Percentiles rank a stretch among this genome's conserved stretches.
phyloP scores from a whole-genome alignment of 2,113 vertebrate species.

The Pomatostomus ruficeps region DNA sequence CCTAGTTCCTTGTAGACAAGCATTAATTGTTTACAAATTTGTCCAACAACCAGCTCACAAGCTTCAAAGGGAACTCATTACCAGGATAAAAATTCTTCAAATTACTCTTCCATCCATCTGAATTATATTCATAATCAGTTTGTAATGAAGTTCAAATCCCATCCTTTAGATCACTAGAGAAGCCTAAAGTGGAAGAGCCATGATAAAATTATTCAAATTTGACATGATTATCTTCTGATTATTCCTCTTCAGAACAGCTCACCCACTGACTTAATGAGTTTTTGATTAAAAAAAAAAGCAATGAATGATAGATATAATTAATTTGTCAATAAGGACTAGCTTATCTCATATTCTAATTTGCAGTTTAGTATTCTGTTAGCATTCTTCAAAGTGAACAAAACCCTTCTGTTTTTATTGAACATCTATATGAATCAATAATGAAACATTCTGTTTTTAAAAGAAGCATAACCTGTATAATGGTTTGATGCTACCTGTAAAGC shows the following conservation, averaged over 20 bases:
- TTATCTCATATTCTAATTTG: constrained; percentile 20
- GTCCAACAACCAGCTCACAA: constrained; percentile 49
- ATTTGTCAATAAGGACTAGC: constrained; percentile 29
- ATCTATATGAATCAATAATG: constrained; percentile 5
- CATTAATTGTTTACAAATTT: constrained; percentile 68
- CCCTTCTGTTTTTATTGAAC: not conserved
- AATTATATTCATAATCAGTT: constrained; percentile 67
- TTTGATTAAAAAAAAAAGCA: not conserved
- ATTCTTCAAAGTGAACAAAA: constrained; percentile 34
- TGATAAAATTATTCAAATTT: constrained; percentile 64
- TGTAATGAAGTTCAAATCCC: constrained; percentile 68
- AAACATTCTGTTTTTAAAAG: not conserved
- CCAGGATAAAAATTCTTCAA: constrained; percentile 62
- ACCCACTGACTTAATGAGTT: constrained; percentile 36
- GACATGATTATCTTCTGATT: constrained; percentile 63
- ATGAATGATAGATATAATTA: constrained; percentile 15
- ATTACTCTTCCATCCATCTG: constrained; percentile 68
- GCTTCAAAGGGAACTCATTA: constrained; percentile 72
- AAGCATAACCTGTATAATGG: not conserved
- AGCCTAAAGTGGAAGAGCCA: constrained; percentile 33
- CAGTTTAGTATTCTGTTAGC: not conserved
- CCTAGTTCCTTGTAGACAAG: constrained; percentile 54
- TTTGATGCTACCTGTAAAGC: not conserved
- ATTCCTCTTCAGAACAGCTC: constrained; percentile 42
- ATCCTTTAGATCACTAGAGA: constrained; percentile 56